Evolutionary conservation across 30 jellyfish, hydroid and myxozoan species (phyloP), one percentile per base, ranked within the genome.

Genomic region (Hydractinia echinata): DNA sequence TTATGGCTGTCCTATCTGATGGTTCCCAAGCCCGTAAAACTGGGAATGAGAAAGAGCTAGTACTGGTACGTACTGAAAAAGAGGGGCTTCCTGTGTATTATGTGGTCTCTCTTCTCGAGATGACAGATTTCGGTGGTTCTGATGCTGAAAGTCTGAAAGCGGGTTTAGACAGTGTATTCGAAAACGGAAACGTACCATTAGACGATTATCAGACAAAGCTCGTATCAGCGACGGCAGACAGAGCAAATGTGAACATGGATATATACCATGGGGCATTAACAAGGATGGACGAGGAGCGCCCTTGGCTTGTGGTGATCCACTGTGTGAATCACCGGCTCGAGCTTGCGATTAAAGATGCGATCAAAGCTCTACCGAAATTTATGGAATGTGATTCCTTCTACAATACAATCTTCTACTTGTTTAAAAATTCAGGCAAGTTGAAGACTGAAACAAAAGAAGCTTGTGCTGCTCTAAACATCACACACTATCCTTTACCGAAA

Each of bases 391-490:
- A 73, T 39, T 77, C 54, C 54, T 49, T 55, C 44, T 83, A 83
- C 77, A 50, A 8, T 10, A 19, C 56, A 30, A 54, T 83, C 64
- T 83, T 54, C 53, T 8, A 76, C 4, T 54, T 83, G 21, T 51
- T 76, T 4, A 60, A 76, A 66, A 73, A 83, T 64, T 76, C 87
- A 55, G 87, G 92, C n/a, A 51, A 76, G 66, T 50, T 73, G 7
- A 83, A 61, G 48, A 83, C 66, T 20, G 73, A 66, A 11, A 79
- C 4, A 0, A 50, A 61, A 48, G 84, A 81, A 4, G 94, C 84
- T 16, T 68, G 84, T 19, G 21, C 64, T 53, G 84, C 84, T 11
- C 48, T 84, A 71, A 83, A 83, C n/a, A 76, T 84, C 0, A 80
- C 54, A 10, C 20, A 15, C 7, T 81, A 84, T 53, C 76, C 30